These are phyloP conservation scores for Cossypha caffra DNA, from an alignment of 2,797 vertebrate genomes.

Conservation along the genomic window DNA sequence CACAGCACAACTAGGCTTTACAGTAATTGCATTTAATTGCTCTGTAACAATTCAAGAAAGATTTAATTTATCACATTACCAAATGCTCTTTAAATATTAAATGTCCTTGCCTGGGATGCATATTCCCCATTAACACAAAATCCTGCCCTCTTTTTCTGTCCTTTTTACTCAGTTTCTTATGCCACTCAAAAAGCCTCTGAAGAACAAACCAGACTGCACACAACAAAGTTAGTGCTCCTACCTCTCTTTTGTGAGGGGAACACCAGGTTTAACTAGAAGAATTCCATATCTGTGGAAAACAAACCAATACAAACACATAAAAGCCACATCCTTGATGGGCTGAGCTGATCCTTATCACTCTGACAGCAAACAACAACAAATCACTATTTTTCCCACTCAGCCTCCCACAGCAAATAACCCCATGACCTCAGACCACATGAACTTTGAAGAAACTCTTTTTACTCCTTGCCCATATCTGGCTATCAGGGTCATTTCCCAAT, in stretches of 20 bases:
- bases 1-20: not conserved
- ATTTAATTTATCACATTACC: not conserved
- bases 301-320: not conserved
- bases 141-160: not conserved
- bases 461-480: not conserved
- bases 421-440: not conserved
- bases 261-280: slow-evolving; percentile 71
- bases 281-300: slow-evolving; percentile 76
- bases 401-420: not conserved
- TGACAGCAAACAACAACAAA: not conserved
- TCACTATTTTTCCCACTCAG: not conserved
- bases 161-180: not conserved
- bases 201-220: not conserved
- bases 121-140: not conserved
- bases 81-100: not conserved
- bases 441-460: not conserved
- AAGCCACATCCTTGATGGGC: not conserved
- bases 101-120: not conserved
- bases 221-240: slow-evolving; percentile 17
- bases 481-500: not conserved
- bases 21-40: not conserved
- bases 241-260: slow-evolving; percentile 75
- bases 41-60: not conserved
- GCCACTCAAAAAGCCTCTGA: not conserved
- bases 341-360: not conserved